phyloP scores from a whole-genome alignment of 2,113 vertebrate species.

The Ammodramus savannarum region DNA sequence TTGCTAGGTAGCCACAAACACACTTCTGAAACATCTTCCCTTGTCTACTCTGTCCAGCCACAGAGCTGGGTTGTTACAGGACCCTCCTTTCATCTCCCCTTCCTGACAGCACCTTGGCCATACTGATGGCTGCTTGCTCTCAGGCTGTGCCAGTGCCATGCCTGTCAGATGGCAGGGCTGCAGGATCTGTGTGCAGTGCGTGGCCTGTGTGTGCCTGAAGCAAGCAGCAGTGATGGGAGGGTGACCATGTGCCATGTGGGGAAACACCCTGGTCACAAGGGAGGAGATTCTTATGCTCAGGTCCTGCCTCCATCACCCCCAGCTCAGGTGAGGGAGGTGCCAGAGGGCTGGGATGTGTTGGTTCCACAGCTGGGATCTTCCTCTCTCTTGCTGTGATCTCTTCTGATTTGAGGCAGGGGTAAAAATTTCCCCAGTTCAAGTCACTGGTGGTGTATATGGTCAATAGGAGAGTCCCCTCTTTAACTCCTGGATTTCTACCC shows the following conservation, averaged over 20 bases:
- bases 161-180: not conserved
- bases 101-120: not conserved
- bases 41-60: not conserved
- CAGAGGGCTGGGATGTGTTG: not conserved
- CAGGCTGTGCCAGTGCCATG: not conserved
- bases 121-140: not conserved
- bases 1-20: not conserved
- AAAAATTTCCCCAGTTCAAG: not conserved
- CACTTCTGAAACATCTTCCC: not conserved
- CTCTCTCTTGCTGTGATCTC: not conserved
- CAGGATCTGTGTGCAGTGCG: not conserved
- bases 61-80: not conserved
- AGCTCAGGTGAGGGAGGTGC: not conserved
- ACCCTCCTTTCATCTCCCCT: not conserved
- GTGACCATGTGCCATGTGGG: not conserved
- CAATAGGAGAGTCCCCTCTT: not conserved
- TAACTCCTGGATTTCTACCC: not conserved
- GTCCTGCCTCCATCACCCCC: not conserved
- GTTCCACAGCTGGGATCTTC: not conserved
- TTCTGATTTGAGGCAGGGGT: not conserved
- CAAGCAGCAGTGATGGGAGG: not conserved
- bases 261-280: not conserved
- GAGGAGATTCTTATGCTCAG: not conserved
- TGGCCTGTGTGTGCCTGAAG: not conserved
- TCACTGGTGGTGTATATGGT: not conserved